These are phyloP conservation scores for Trichogramma pretiosum DNA, from an alignment of 1,140 invertebrate species.

Conservation along the genomic window DNA sequence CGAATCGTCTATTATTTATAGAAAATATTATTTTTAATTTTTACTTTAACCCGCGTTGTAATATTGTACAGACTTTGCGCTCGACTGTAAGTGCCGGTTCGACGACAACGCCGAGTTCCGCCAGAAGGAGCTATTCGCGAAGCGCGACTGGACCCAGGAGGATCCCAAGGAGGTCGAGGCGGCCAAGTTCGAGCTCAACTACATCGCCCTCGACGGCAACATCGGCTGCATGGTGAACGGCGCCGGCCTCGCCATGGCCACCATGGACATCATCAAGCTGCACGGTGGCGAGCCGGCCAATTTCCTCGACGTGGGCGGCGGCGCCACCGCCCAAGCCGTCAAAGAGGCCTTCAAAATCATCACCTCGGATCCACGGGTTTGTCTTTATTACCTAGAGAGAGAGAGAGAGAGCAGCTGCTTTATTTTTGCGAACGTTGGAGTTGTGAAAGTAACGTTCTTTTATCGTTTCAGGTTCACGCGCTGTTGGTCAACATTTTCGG, in stretches of 20 bases:
- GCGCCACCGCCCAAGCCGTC: constrained; percentile 85
- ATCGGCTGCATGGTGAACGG: constrained; percentile 86
- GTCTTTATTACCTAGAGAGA: too few relatives aligned
- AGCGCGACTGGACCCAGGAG: constrained; percentile 86
- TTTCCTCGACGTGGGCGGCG: constrained; percentile 92
- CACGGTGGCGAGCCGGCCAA: constrained; percentile 92
- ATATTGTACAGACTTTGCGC: constrained; percentile 81
- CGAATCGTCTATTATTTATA: background rate
- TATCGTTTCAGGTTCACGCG: constrained; percentile 45
- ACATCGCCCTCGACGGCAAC: constrained; percentile 90
- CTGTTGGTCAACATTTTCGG: constrained; percentile 98
- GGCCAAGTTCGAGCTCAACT: constrained; percentile 86
- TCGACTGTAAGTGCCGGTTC: constrained; percentile 92
- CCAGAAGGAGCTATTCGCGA: constrained; percentile 81
- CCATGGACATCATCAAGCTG: constrained; percentile 95
- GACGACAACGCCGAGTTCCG: constrained; percentile 94
- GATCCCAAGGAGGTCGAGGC: constrained; percentile 91
- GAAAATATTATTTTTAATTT: too few relatives aligned
- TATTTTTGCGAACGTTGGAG: too few relatives aligned
- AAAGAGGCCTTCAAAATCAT: constrained; percentile 93
- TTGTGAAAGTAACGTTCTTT: background rate
- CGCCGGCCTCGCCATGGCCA: constrained; percentile 96
- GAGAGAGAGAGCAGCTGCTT: too few relatives aligned
- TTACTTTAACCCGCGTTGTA: background rate
- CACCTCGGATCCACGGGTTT: constrained; percentile 74